Base-by-base conservation (phyloP, 2,113 vertebrate genomes). In the Dasypus novemcinctus region DNA sequence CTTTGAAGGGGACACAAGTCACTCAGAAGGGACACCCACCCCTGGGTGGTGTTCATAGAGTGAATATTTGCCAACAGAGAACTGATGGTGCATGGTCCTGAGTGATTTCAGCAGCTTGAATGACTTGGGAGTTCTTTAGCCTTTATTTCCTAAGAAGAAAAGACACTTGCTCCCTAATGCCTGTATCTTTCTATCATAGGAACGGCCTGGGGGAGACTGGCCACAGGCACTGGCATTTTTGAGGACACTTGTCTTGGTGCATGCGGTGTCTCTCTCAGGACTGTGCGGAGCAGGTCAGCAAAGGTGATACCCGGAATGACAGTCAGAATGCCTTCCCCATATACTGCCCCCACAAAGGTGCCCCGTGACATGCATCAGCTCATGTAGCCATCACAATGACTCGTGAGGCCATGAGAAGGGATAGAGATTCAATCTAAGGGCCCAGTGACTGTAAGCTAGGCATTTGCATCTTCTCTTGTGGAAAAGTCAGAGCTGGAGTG, bases 171-270 rank as follows among this genome's bases (percentile, higher is more conserved):
- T 82, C 12, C 29, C 21, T 41, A 7, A 5, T 21, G 5, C 41
- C 83, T 87, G 4, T 88, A n/a, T 59, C 88, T 91, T 88, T 87
- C 83, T 93, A 14, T 49, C 52, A 14, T 31, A 66, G 79, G 69
- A 79, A 84, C 25, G 29, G 17, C 23, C 27, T 59, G 0, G 8
- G 36, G 2, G 11, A 38, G 57, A 33, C 14, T 72, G 33, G 27
- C 57, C 61, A 72, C 14, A 9, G 12, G 31, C 31, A 64, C 25
- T 13, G 38, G 54, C 36, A 68, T 83, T 85, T 91, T 79, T 75
- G 49, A 74, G 74, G n/a, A 85, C 20, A 85, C 11, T 52, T 2
- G 1, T 66, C 63, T 57, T 38, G 25, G 31, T 59, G 43, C 11
- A 25, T 0, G 2, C 46, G 63, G 31, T 15, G 12, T 75, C 81